A percentile compares a stretch with the other conserved stretches of the same genome.
These are phyloP conservation scores for Thryonomys swinderianus DNA, from an alignment of 2,113 vertebrate species.

Conservation along the genomic window DNA sequence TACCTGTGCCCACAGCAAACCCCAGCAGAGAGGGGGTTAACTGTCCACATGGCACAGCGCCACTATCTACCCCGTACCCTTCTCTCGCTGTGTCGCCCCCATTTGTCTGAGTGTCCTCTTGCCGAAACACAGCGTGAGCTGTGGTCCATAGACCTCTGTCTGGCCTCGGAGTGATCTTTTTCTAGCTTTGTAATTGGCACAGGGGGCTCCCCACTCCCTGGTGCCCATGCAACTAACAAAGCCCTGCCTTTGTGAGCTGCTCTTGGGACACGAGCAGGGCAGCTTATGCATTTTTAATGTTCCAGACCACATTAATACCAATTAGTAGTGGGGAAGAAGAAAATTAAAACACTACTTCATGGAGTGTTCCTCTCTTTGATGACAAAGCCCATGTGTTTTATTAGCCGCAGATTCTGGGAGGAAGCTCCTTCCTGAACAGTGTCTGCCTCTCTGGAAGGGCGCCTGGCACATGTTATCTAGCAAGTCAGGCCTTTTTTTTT, in stretches of 20 bases:
- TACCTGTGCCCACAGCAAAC: constrained; percentile 56
- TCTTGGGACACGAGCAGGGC: constrained; percentile 58
- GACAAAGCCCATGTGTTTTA: constrained; percentile 59
- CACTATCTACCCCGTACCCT: constrained; percentile 20
- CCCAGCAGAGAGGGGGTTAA: constrained; percentile 57
- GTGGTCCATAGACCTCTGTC: constrained; percentile 63
- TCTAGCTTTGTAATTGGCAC: constrained; percentile 77
- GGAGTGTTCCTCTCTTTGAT: constrained; percentile 63
- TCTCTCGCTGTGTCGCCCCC: constrained; percentile 25
- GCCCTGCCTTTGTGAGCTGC: constrained; percentile 50
- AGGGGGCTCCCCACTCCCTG: constrained; percentile 42
- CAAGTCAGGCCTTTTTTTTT: background rate
- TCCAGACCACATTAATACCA: constrained; percentile 76
- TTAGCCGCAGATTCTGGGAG: constrained; percentile 51
- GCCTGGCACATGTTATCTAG: background rate
- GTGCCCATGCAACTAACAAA: constrained; percentile 74
- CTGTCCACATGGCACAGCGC: constrained; percentile 42
- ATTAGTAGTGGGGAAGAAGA: constrained; percentile 72
- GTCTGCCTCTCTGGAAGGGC: constrained; percentile 48
- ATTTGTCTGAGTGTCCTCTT: constrained; percentile 25
- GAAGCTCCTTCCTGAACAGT: constrained; percentile 45
- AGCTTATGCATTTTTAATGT: constrained; percentile 80
- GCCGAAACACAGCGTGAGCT: constrained; percentile 30
- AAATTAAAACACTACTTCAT: constrained; percentile 71
- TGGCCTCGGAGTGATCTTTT: constrained; percentile 71